These are phyloP conservation scores for Anagyrus pseudococci DNA, from an alignment of 2,888 invertebrate genomes.

Conservation along the genomic window DNA sequence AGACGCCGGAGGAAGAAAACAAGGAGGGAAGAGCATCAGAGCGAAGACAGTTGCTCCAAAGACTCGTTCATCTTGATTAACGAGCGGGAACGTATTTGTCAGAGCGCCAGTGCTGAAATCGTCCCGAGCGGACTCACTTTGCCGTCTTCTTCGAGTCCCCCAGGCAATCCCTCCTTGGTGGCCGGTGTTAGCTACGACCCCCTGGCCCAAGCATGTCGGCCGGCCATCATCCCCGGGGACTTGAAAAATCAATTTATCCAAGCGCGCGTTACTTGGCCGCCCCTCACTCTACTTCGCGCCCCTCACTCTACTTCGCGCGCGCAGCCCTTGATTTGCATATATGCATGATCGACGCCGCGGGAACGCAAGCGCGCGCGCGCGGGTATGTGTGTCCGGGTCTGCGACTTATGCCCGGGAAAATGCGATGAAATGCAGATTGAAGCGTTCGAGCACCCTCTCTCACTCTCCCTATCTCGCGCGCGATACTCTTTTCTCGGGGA, in stretches of 20 bases:
- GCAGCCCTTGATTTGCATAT: background rate
- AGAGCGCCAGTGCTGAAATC: background rate
- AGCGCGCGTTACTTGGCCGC: slow-evolving; percentile 9
- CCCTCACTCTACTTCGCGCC: background rate
- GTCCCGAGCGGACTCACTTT: background rate
- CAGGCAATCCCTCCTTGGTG: too few species aligned
- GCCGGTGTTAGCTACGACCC: background rate
- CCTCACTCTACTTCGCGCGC: background rate
- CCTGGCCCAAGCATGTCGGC: slow-evolving; percentile 20
- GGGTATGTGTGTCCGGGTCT: background rate
- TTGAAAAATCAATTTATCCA: slow-evolving; percentile 28
- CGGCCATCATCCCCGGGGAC: background rate
- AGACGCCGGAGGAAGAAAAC: too few species aligned
- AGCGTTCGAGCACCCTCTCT: background rate
- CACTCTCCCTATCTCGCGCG: too few species aligned
- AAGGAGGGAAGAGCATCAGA: background rate
- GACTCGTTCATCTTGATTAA: slow-evolving; percentile 13
- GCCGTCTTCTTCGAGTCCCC: background rate
- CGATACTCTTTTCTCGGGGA: too few species aligned
- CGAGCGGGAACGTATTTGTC: slow-evolving; percentile 4
- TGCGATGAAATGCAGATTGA: slow-evolving; percentile 4
- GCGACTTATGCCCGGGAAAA: background rate
- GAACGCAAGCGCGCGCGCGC: too few species aligned
- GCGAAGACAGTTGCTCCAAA: background rate
- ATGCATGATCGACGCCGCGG: background rate